Conservation (phyloP, 2,888 invertebrate species). For the Tigriopus californicus region DNA sequence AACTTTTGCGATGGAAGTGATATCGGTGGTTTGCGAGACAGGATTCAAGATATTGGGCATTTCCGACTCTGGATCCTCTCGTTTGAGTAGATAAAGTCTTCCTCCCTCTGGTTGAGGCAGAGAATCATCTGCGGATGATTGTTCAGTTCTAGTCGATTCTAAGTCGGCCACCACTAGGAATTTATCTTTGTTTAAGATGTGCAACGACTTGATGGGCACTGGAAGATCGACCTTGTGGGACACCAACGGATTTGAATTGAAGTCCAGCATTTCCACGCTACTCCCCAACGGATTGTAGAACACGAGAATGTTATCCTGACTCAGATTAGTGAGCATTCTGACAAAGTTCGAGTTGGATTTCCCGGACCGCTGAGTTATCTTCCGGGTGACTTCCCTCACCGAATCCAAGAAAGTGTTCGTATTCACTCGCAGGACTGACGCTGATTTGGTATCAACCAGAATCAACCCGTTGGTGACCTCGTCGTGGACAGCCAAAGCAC, state of each 20-base stretch:
- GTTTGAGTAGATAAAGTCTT: conserved; percentile 21
- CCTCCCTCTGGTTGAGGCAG: conserved; percentile 20
- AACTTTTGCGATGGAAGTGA: conserved; percentile 13
- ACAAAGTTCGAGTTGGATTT: not conserved
- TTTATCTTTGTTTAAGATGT: conserved; percentile 24
- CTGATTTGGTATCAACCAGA: conserved; percentile 23
- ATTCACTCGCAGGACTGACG: not conserved
- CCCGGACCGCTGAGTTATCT: not conserved
- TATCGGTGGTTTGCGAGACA: conserved; percentile 20
- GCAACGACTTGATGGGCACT: conserved; percentile 25
- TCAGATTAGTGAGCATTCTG: not conserved
- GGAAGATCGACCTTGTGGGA: conserved; percentile 26
- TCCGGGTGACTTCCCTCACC: not conserved
- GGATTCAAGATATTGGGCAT: conserved; percentile 26
- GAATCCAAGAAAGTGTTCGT: not conserved
- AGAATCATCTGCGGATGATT: too few species aligned
- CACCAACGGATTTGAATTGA: conserved; percentile 22
- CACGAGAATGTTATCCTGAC: conserved; percentile 15
- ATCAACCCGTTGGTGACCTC: conserved; percentile 28
- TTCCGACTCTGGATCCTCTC: conserved; percentile 19
- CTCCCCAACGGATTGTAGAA: conserved; percentile 22
- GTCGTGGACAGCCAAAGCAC: conserved; percentile 34
- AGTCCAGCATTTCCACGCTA: conserved; percentile 26
- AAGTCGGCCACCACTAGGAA: conserved; percentile 27
- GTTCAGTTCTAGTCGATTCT: too few species aligned